Percentiles rank a stretch among this genome's conserved stretches.
Conservation (phyloP, 1,140 invertebrate genomes). For the Battus philenor region DNA sequence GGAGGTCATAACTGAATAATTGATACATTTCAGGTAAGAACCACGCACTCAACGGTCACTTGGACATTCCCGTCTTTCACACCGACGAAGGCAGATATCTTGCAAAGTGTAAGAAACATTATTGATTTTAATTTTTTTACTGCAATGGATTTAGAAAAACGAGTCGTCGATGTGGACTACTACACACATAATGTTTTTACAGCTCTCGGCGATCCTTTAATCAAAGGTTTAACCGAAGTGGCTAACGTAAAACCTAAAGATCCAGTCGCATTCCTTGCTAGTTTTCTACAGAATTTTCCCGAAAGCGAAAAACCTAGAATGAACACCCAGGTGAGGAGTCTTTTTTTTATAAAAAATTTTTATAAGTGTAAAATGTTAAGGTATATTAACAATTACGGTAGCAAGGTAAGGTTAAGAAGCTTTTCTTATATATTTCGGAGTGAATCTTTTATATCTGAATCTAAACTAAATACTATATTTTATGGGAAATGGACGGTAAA, state of each 20-base stretch:
- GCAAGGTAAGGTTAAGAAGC: too few relatives aligned
- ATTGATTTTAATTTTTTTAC: constrained; percentile 21
- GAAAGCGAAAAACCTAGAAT: constrained; percentile 68
- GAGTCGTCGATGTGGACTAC: constrained; percentile 28
- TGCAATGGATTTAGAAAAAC: constrained; percentile 3
- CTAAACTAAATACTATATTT: too few relatives aligned
- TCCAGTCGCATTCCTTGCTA: constrained; percentile 88
- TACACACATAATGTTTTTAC: constrained; percentile 64
- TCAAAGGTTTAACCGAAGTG: constrained; percentile 90
- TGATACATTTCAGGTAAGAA: constrained; percentile 60
- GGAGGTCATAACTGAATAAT: constrained; percentile 65
- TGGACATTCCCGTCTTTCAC: constrained; percentile 84
- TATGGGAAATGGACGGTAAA: too few relatives aligned
- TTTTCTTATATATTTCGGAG: too few relatives aligned
- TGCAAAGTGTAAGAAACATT: constrained; percentile 80
- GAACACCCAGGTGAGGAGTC: constrained; percentile 58
- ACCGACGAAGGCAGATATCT: constrained; percentile 89
- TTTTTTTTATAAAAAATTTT: too few relatives aligned
- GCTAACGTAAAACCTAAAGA: constrained; percentile 87
- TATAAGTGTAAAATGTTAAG: too few relatives aligned
- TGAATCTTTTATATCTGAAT: too few relatives aligned
- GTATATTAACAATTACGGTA: too few relatives aligned
- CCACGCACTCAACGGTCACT: constrained; percentile 77
- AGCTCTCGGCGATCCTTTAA: constrained; percentile 91
- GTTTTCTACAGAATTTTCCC: constrained; percentile 86